Conservation (phyloP, 2,888 invertebrate species). For the Trissolcus japonicus region DNA sequence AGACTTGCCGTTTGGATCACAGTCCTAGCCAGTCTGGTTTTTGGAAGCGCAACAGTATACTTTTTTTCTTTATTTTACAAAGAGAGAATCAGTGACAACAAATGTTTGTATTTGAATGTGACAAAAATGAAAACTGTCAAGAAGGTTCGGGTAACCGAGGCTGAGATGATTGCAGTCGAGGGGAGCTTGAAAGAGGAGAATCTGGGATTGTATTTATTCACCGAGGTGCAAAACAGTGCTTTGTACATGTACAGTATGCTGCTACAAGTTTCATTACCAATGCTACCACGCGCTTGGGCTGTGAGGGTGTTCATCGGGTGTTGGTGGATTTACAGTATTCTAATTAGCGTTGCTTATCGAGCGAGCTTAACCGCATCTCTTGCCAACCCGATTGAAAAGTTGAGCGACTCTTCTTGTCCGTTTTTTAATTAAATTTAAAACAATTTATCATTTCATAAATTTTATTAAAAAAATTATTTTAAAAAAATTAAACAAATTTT, state of each 20-base stretch:
- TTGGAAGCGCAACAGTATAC: conserved; percentile 83
- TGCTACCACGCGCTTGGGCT: conserved; percentile 87
- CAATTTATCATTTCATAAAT: background rate
- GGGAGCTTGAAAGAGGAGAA: conserved; percentile 63
- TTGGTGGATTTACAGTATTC: conserved; percentile 91
- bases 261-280: conserved; percentile 86
- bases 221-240: conserved; percentile 84
- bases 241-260: conserved; percentile 90
- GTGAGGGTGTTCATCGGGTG: conserved; percentile 88
- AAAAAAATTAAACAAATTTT: no score
- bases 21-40: conserved; percentile 82
- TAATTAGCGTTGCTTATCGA: conserved; percentile 87
- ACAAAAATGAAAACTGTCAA: background rate
- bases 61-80: conserved; percentile 81
- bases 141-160: conserved; percentile 27
- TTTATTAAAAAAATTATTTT: conserved; percentile 2
- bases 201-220: conserved; percentile 83
- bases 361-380: conserved; percentile 91
- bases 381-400: conserved; percentile 86
- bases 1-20: conserved; percentile 87
- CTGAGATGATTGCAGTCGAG: conserved; percentile 9
- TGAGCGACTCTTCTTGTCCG: conserved; percentile 15
- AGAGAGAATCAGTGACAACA: conserved; percentile 63
- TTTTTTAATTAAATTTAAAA: no score
- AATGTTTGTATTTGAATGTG: conserved; percentile 30